These are phyloP conservation scores for Melanotaenia nigrans DNA, from an alignment of 2,797 vertebrate species.

Conservation along the genomic window DNA sequence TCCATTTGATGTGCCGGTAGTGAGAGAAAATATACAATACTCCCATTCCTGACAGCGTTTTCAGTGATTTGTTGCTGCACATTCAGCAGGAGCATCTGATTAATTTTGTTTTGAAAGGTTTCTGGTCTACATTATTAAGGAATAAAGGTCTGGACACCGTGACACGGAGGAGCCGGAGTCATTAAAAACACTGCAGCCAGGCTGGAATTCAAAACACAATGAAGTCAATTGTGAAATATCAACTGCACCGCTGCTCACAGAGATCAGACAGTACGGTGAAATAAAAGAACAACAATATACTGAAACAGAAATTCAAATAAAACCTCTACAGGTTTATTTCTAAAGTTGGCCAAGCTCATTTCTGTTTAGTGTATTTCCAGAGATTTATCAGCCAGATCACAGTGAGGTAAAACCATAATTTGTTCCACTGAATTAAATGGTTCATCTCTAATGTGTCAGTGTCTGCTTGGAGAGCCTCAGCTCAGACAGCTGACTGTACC, in stretches of 20 bases:
- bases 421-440: constrained; percentile 47
- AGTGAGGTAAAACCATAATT: constrained; percentile 39
- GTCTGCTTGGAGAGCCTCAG: constrained; percentile 36
- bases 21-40: background rate
- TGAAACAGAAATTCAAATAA: constrained; percentile 19
- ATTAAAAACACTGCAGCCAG: constrained; percentile 22
- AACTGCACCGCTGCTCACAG: constrained; percentile 18
- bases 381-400: constrained; percentile 19
- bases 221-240: constrained; percentile 26
- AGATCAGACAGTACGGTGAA: constrained; percentile 23
- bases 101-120: constrained; percentile 19
- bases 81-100: constrained; percentile 10
- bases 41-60: background rate
- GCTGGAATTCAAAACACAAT: constrained; percentile 14
- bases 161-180: constrained; percentile 41
- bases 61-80: background rate
- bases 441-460: constrained; percentile 28
- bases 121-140: constrained; percentile 36
- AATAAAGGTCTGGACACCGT: constrained; percentile 2
- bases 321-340: constrained; percentile 2
- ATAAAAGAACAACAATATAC: constrained; percentile 31
- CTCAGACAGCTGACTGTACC: constrained; percentile 31
- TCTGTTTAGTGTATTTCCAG: constrained; percentile 8
- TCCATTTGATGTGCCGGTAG: too few species aligned
- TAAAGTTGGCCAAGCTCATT: background rate